Conservation (phyloP, 1,140 invertebrate species). For the Polypedilum pembai region DNA sequence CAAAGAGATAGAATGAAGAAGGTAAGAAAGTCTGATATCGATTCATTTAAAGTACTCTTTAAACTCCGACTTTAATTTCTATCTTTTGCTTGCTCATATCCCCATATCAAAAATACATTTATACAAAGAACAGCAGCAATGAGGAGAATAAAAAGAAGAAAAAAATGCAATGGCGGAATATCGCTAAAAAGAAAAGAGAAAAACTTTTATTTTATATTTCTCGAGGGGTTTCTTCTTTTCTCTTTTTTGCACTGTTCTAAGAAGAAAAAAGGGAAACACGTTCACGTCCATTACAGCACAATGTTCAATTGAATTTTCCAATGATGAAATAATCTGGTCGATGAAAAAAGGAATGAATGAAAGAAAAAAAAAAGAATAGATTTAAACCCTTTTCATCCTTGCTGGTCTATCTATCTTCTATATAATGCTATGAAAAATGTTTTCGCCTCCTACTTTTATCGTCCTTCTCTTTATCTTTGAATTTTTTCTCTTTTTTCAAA, state of each 20-base stretch:
- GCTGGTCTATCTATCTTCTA: not conserved
- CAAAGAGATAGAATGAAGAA: too few species aligned
- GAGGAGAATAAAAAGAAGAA: too few species aligned
- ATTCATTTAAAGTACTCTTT: not conserved
- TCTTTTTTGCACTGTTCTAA: not conserved
- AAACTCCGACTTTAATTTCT: not conserved
- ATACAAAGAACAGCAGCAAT: too few species aligned
- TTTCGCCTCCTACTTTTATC: not conserved
- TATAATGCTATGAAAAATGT: constrained; percentile 5
- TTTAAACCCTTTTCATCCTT: not conserved
- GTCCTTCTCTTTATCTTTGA: too few species aligned
- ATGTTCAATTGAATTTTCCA: constrained; percentile 18
- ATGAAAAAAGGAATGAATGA: not conserved
- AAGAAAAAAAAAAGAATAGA: not conserved
- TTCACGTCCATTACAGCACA: not conserved
- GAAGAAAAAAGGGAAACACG: not conserved
- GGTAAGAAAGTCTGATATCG: not conserved
- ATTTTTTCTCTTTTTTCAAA: too few species aligned
- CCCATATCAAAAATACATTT: too few species aligned
- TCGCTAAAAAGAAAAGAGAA: constrained; percentile 12
- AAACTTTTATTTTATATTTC: constrained; percentile 2
- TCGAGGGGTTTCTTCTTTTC: not conserved
- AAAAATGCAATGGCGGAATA: not conserved
- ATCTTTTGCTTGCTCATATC: too few species aligned
- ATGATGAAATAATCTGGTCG: constrained; percentile 17